Evolutionary conservation across 2,113 vertebrate genomes (phyloP), one percentile per base, ranked within the genome.

Genomic region (Okapia johnstoni): DNA sequence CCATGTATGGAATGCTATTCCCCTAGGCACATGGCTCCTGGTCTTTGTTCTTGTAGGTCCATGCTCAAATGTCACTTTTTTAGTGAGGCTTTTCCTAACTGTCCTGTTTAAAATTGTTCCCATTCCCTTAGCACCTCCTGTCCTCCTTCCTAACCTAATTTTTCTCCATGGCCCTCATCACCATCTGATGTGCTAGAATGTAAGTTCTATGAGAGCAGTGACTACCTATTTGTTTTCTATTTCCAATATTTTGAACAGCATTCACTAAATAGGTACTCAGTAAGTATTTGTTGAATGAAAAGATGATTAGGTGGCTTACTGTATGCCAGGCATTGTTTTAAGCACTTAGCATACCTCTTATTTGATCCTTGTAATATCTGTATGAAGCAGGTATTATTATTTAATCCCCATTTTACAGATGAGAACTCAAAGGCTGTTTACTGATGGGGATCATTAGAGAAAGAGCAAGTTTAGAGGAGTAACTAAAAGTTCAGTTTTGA

Each of bases 211-310:
- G 57, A 94, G 9, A 87, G 28, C 26, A 91, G 17, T 17, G n/a
- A 19, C 40, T 63, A 2, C 57, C 50, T 86, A 2, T 79, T 89
- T 84, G 73, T 88, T 55, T 46, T 73, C 19, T 85, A 26, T 88
- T 54, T 73, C 85, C 5, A 57, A 0, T 76, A 21, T 16, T 73
- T 88, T 28, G 70, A 93, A 46, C n/a, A 83, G 33, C 50, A 70
- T 43, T 87, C 21, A 43, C 0, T 81, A 81, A 85, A 52, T 85
- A 61, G 23, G 21, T 79, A 79, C n/a, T 86, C 63, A 50, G 1
- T 66, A 92, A 73, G 40, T 81, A 94, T 87, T 95, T 79, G 76
- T 93, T 85, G 40, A 88, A 19, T 88, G 84, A 97, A 76, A 93
- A 12, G 19, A 66, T 33, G 6, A 88, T 58, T 61, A 46, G 48